These are phyloP conservation scores for Myotis vivesi DNA, from an alignment of 2,797 vertebrate species.

Conservation along the genomic window DNA sequence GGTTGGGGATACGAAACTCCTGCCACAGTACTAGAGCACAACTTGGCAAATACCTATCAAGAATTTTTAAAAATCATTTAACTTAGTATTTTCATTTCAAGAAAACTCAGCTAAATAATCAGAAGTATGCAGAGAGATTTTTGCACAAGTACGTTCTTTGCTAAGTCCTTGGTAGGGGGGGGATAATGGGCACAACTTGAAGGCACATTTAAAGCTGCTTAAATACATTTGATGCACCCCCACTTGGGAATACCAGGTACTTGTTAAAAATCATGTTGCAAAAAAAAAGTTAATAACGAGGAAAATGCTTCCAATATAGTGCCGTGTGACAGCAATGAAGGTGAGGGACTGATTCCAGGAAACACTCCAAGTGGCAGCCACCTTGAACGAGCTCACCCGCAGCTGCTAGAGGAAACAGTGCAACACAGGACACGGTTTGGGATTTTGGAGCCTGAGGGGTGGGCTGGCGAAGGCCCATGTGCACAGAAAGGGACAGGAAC, in stretches of 20 bases:
- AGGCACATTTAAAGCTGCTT: background rate
- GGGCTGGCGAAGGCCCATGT: too few relatives aligned
- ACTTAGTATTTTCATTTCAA: background rate
- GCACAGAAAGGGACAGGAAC: background rate
- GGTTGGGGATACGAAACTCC: background rate
- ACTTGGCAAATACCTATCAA: background rate
- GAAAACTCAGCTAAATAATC: constrained; percentile 4
- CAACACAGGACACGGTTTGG: background rate
- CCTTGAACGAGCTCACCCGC: background rate
- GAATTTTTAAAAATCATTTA: background rate
- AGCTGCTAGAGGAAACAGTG: background rate
- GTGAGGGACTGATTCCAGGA: background rate
- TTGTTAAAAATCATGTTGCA: background rate
- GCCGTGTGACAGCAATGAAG: background rate
- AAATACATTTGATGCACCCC: background rate
- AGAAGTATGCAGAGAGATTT: background rate
- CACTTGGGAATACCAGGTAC: background rate
- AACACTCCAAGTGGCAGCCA: background rate
- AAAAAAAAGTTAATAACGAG: background rate
- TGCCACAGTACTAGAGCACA: background rate
- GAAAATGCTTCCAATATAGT: background rate
- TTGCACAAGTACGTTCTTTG: background rate
- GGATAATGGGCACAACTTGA: background rate
- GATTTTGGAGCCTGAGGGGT: background rate
- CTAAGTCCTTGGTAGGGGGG: background rate